Evolutionary conservation across 2,113 vertebrate genomes (phyloP), one percentile per base, ranked within the genome.

Genomic region (Periophthalmodon schlosseri): DNA sequence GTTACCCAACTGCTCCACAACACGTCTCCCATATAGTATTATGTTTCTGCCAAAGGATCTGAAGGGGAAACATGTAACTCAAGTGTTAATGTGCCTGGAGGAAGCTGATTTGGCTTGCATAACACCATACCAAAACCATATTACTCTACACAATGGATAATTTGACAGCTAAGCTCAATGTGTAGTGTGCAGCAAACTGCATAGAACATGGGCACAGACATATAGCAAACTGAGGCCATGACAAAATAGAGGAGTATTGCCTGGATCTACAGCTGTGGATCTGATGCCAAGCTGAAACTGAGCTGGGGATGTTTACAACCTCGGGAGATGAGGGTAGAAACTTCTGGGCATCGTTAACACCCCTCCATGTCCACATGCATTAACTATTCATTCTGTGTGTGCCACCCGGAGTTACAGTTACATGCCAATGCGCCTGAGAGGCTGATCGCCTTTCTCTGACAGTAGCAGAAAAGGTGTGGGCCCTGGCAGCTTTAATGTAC

Each of bases 371-470:
- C 91, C 88, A 88, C 90, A 78, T 47, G 52, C 89, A 94, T 94
- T 89, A 94, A 94, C 84, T 92, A 94, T 94, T 94, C 87, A 94
- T 94, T 85, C 83, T 84, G 87, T 88, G 86, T 91, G 94, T 93
- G 93, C 92, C 92, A 94, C 90, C 91, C 85, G 80, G 82, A 93
- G 93, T 93, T 94, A 93, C 93, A 91, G 91, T 93, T 94, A 93
- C 93, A 87, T 89, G 89, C 86, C 90, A 91, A 64, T 68, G 86
- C 86, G 91, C 89, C 90, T 75, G 78, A 89, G 86, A 87, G 81
- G 85, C 81, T 86, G 89, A 93, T 94, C 93, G 69, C 86, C 87
- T 94, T 94, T 93, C 94, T 91, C 84, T 87, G 83, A 81, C 83
- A 83, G 87, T 88, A 80, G 81, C 85, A 88, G 83, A 89, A 89